Percentiles rank a stretch among this genome's conserved stretches.
phyloP scores from a whole-genome alignment of 2,113 vertebrate species.

The Rana temporaria region DNA sequence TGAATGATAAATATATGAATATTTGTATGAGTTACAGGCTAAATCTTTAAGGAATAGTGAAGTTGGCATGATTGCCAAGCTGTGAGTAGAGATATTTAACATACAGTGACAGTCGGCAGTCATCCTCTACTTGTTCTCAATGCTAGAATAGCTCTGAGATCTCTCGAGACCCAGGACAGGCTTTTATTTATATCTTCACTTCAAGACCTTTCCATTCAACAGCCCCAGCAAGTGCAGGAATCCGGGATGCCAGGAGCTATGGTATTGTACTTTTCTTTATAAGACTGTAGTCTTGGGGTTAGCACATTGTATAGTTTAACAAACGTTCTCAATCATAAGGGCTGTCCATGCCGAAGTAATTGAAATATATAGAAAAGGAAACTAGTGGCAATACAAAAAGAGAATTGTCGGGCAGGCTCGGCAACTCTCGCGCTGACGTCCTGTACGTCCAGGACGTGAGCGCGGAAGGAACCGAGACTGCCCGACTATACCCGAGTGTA shows the following conservation, averaged over 20 bases:
- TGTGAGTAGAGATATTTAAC: conserved; percentile 2
- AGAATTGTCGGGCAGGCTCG: too few relatives aligned
- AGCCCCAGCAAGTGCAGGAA: neutral
- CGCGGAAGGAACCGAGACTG: too few relatives aligned
- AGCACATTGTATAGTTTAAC: neutral
- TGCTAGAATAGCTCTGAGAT: conserved; percentile 6
- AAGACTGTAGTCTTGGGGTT: neutral
- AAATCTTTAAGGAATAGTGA: too few relatives aligned
- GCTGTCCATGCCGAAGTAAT: neutral
- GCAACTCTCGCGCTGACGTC: too few relatives aligned
- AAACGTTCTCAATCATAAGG: neutral
- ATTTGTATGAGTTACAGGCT: too few relatives aligned
- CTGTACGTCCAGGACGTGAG: too few relatives aligned
- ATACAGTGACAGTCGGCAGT: conserved; percentile 12
- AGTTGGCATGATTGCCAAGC: conserved; percentile 4
- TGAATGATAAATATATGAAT: too few relatives aligned
- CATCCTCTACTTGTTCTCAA: conserved; percentile 16
- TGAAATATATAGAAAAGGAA: neutral
- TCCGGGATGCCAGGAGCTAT: too few relatives aligned
- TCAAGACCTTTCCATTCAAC: conserved; percentile 1
- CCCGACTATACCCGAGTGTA: too few relatives aligned
- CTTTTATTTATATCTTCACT: neutral
- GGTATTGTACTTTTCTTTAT: neutral
- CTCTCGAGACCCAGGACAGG: neutral
- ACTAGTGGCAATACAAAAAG: neutral